phyloP scores from a whole-genome alignment of 2,888 invertebrate species.

The Polietes domitor region DNA sequence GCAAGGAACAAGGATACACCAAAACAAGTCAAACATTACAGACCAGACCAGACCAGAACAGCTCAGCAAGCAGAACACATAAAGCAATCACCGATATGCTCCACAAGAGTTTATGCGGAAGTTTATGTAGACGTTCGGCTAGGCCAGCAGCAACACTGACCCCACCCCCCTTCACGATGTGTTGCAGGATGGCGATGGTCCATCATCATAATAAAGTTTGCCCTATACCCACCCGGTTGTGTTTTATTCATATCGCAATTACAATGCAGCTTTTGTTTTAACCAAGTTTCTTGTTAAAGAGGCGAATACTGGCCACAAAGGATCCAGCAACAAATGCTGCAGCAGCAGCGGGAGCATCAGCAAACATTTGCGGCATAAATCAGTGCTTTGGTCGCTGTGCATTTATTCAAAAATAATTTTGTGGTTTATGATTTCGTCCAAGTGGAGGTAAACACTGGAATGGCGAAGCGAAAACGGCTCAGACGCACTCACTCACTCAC shows the following conservation, averaged over 20 bases:
- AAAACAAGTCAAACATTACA: background rate
- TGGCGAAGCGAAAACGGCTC: background rate
- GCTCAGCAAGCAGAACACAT: too few relatives aligned
- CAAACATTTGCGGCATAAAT: background rate
- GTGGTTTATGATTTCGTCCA: conserved; percentile 47
- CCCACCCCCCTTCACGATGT: background rate
- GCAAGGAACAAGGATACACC: background rate
- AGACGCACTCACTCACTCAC: conserved; percentile 5
- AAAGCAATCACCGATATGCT: conserved; percentile 15
- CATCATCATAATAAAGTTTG: background rate
- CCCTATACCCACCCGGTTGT: conserved; percentile 20
- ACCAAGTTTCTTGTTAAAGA: background rate
- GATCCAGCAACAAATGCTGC: conserved; percentile 15
- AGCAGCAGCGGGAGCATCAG: background rate
- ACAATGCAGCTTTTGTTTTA: conserved; percentile 32
- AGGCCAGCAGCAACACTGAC: background rate
- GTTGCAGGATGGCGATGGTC: background rate
- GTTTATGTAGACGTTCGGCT: conserved; percentile 3
- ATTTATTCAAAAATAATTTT: conserved; percentile 52
- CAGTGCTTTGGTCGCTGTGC: conserved; percentile 28
- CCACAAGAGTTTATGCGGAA: conserved; percentile 13
- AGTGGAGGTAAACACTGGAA: background rate
- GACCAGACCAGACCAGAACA: too few relatives aligned
- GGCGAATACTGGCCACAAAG: conserved; percentile 48
- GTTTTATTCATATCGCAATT: conserved; percentile 39